Evolutionary conservation across 1,140 invertebrate genomes (phyloP).

Genomic region (Meloidogyne hapla): DNA sequence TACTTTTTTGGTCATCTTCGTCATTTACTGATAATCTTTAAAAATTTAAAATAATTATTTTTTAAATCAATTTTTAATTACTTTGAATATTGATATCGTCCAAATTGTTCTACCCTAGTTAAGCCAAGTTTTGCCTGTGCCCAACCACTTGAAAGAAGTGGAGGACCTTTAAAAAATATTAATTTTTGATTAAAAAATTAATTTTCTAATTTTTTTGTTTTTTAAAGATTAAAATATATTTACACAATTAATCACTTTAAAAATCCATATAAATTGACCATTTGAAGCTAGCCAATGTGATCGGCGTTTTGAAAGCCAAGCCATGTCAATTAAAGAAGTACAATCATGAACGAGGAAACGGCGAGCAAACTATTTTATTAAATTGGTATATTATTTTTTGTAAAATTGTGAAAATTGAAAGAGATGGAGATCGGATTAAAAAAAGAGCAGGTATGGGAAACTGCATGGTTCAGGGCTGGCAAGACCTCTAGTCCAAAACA

Average conservation of each 20-base stretch:
- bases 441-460: too few species aligned
- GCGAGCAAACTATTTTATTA: constrained; percentile 41
- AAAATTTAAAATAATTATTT: not conserved
- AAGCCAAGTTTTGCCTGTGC: constrained; percentile 22
- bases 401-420: too few species aligned
- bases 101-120: constrained; percentile 10
- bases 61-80: not conserved
- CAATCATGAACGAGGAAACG: constrained; percentile 37
- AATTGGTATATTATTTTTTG: not conserved
- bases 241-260: constrained; percentile 8
- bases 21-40: constrained; percentile 13
- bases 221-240: constrained; percentile 45
- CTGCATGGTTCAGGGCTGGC: too few species aligned
- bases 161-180: constrained; percentile 17
- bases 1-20: not conserved
- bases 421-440: too few species aligned
- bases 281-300: constrained; percentile 35
- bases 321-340: constrained; percentile 52
- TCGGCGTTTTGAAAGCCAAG: constrained; percentile 51
- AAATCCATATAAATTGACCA: constrained; percentile 5
- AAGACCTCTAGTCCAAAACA: too few species aligned
- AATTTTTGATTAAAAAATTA: not conserved
- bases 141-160: constrained; percentile 35
- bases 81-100: constrained; percentile 23
- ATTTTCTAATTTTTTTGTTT: constrained; percentile 24